These are phyloP conservation scores for Lates japonicus DNA, from an alignment of 2,797 vertebrate genomes.

Conservation along the genomic window DNA sequence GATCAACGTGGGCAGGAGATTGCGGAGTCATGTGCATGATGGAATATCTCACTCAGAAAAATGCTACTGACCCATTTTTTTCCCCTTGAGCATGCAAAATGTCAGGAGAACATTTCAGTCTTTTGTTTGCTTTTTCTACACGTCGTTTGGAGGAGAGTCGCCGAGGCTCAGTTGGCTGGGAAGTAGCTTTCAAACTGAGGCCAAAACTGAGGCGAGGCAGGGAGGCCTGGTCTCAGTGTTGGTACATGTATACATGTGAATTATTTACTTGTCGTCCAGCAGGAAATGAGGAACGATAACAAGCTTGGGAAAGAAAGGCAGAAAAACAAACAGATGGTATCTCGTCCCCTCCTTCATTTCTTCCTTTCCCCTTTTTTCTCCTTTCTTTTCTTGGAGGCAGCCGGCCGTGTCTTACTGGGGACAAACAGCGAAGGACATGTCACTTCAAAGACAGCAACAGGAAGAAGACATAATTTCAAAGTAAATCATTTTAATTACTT, in stretches of 20 bases:
- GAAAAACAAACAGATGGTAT: conserved; percentile 84
- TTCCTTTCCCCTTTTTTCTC: conserved; percentile 40
- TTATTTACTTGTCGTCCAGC: conserved; percentile 82
- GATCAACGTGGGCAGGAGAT: conserved; percentile 65
- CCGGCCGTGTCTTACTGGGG: conserved; percentile 15
- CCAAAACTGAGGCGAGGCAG: conserved; percentile 60
- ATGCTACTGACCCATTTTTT: conserved; percentile 54
- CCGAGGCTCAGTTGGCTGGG: conserved; percentile 53
- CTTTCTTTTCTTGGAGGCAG: conserved; percentile 36
- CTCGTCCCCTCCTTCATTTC: conserved; percentile 53
- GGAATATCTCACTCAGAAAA: conserved; percentile 69
- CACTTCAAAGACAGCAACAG: conserved; percentile 18
- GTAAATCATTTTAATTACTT: conserved; percentile 25
- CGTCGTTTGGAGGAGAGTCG: conserved; percentile 59
- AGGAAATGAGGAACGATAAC: conserved; percentile 86
- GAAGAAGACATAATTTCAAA: conserved; percentile 10
- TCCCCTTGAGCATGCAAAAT: conserved; percentile 43
- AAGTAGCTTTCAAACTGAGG: conserved; percentile 71
- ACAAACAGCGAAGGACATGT: background rate
- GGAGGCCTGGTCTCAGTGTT: conserved; percentile 67
- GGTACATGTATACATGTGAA: conserved; percentile 80
- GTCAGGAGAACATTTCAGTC: conserved; percentile 54
- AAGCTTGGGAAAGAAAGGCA: conserved; percentile 85
- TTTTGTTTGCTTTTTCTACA: conserved; percentile 72
- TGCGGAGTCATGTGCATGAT: conserved; percentile 72